Evolutionary conservation across 2,113 vertebrate genomes (phyloP).

Genomic region (Marmota flaviventris): DNA sequence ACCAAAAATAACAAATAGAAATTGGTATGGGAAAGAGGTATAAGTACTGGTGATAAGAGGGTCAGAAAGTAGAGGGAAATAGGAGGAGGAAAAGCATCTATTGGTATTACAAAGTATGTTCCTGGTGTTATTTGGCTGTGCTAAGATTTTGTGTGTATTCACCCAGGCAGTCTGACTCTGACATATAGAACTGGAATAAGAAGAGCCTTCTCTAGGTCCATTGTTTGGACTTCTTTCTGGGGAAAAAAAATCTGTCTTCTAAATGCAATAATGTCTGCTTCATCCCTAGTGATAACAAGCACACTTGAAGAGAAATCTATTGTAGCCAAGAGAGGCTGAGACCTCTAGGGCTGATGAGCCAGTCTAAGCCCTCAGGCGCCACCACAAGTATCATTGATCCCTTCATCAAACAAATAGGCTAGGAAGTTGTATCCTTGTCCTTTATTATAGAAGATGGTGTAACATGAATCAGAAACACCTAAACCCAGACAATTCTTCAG

Average conservation of each 20-base stretch:
- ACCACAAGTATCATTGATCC: background rate
- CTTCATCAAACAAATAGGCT: background rate
- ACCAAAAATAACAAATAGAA: background rate
- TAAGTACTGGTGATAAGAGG: background rate
- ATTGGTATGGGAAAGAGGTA: background rate
- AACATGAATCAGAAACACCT: conserved; percentile 40
- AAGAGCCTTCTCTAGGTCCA: background rate
- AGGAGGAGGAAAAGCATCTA: background rate
- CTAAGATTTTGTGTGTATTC: background rate
- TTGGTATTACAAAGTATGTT: background rate
- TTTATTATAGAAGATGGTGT: background rate
- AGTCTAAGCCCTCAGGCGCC: background rate
- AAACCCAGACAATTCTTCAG: background rate
- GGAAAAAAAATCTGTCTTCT: background rate
- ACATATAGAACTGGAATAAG: background rate
- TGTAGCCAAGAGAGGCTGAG: background rate
- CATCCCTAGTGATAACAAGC: background rate
- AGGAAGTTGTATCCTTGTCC: background rate
- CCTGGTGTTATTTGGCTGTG: background rate
- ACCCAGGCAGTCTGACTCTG: background rate
- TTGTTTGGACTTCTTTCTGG: background rate
- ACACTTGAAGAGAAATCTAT: background rate
- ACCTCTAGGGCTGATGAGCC: background rate
- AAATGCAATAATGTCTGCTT: background rate
- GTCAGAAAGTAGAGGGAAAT: background rate